Evolutionary conservation across 2,888 invertebrate genomes (phyloP), one percentile per base, ranked within the genome.

Genomic region (Paralinhomoeus sp.): DNA sequence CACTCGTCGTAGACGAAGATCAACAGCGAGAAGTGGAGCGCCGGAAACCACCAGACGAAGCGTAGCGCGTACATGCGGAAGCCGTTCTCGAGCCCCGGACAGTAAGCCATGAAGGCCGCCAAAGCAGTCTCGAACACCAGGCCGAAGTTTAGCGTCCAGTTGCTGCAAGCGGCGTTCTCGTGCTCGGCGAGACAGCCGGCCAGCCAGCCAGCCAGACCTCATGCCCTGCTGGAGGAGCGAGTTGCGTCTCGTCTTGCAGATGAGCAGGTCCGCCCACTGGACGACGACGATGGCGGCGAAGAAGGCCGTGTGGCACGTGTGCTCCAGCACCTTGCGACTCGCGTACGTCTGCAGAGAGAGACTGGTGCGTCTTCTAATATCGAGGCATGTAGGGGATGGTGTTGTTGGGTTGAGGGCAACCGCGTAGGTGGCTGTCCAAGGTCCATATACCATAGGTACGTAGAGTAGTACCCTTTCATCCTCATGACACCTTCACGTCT

Each of bases 181-280:
- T 45, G 42, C 33, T 17, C 33, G n/a, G n/a, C n/a, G n/a, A n/a
- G n/a, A n/a, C n/a, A n/a, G n/a, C n/a, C n/a, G n/a, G n/a, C n/a
- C n/a, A n/a, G n/a, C n/a, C n/a, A n/a, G n/a, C n/a, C n/a, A n/a
- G 17, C 53, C 58, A 53, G 55, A 63, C 64, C 58, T 64, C 62
- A 67, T 61, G 52, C 66, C 66, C 51, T 67, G 67, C 48, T 64
- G 62, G 53, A 65, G 54, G 42, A 67, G 54, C 21, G 66, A 65
- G 45, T 65, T 62, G 49, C 63, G 60, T 21, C 67, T 56, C 18
- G 67, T 67, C 52, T 64, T 64, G 50, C 62, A 64, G 51, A 64
- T 63, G 52, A 63, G 55, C 49, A 64, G 49, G 55, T 64, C 63
- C 45, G 63, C 58, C 40, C 40, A 64, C 54, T 64, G 64, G 45